Conservation (phyloP, 2,888 invertebrate species). For the Chrysolina haemoptera region DNA sequence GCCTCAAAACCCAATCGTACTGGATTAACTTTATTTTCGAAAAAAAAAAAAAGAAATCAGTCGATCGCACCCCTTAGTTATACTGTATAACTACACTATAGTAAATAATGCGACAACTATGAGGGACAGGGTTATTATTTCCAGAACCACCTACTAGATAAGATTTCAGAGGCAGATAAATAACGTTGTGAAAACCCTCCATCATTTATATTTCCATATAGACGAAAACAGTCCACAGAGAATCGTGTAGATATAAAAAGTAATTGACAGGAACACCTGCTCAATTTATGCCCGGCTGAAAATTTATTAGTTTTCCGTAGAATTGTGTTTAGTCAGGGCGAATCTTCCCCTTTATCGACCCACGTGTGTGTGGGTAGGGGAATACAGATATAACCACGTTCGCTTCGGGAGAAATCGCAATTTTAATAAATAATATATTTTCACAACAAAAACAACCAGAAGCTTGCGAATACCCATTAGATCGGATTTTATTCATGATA, state of each 20-base stretch:
- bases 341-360: conserved; percentile 42
- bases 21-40: too few relatives aligned
- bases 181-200: not conserved
- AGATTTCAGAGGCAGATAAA: not conserved
- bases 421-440: conserved; percentile 42
- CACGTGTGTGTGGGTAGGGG: conserved; percentile 29
- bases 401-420: conserved; percentile 39
- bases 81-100: too few relatives aligned
- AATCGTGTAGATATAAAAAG: not conserved
- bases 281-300: not conserved
- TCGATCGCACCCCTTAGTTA: too few relatives aligned
- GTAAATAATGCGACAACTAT: too few relatives aligned
- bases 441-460: conserved; percentile 36
- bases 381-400: conserved; percentile 30
- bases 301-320: conserved; percentile 4
- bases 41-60: too few relatives aligned
- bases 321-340: not conserved
- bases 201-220: not conserved
- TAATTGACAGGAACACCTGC: conserved; percentile 11
- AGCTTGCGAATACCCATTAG: not conserved
- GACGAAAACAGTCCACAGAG: not conserved
- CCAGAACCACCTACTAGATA: too few relatives aligned
- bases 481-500: not conserved
- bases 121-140: too few relatives aligned
- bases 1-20: too few relatives aligned